Percentiles rank a stretch among this genome's conserved stretches.
phyloP scores from a whole-genome alignment of 2,888 invertebrate species.

The Tryphoninae sp. region DNA sequence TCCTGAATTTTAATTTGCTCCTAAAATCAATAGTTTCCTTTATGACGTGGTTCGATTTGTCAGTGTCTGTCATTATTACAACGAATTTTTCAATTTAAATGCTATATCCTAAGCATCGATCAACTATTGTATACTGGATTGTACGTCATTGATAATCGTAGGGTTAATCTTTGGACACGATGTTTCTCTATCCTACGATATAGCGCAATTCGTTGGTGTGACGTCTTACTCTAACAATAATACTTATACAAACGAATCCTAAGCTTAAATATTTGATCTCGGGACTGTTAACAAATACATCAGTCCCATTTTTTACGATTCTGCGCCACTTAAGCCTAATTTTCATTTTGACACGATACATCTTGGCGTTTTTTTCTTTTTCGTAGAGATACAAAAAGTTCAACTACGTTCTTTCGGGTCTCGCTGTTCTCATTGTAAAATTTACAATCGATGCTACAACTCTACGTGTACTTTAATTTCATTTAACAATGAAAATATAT shows the following conservation, averaged over 20 bases:
- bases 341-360: not conserved
- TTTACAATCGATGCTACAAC: too few relatives aligned
- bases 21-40: too few relatives aligned
- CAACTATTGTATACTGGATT: not conserved
- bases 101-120: not conserved
- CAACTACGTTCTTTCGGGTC: too few relatives aligned
- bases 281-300: not conserved
- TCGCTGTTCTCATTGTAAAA: too few relatives aligned
- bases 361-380: not conserved
- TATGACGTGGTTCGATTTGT: too few relatives aligned
- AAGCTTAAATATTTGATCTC: not conserved
- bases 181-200: not conserved
- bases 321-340: not conserved
- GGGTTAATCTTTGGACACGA: slow-evolving; percentile 9
- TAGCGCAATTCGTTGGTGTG: not conserved
- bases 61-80: too few relatives aligned
- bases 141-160: not conserved
- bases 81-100: too few relatives aligned
- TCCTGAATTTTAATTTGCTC: too few relatives aligned
- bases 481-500: slow-evolving; percentile 1
- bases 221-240: not conserved
- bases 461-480: slow-evolving; percentile 6
- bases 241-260: not conserved
- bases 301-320: not conserved
- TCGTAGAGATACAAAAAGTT: not conserved